Conservation (phyloP, 2,797 vertebrate species). For the Amazonetta brasiliensis region DNA sequence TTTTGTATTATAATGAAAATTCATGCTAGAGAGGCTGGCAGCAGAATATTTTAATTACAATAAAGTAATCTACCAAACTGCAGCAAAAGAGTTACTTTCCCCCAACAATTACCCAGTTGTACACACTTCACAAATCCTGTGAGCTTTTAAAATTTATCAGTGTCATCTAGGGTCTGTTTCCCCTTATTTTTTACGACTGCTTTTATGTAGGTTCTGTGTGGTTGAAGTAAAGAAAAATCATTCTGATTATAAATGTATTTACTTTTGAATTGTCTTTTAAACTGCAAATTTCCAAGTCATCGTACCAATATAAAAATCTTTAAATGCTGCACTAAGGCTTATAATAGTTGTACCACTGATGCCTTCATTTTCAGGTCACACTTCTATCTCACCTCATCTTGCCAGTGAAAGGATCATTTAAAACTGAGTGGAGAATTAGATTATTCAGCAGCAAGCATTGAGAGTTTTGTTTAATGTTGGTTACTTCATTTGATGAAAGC, state of each 20-base stretch:
- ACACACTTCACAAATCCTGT: not conserved
- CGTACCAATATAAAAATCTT: not conserved
- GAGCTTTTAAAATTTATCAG: not conserved
- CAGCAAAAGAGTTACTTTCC: not conserved
- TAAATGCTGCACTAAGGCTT: not conserved
- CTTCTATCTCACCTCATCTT: not conserved
- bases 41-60: slow-evolving; percentile 7
- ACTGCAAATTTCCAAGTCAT: not conserved
- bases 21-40: not conserved
- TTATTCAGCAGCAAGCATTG: not conserved
- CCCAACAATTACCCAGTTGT: not conserved
- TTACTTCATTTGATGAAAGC: not conserved
- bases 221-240: not conserved
- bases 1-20: not conserved
- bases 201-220: not conserved
- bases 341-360: not conserved
- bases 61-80: not conserved
- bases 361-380: not conserved
- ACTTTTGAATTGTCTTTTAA: not conserved
- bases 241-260: not conserved
- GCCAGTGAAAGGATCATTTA: not conserved
- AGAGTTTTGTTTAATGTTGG: not conserved
- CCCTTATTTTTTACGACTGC: not conserved
- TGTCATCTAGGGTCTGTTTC: not conserved
- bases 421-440: not conserved